phyloP scores from a whole-genome alignment of 2,888 invertebrate genomes.

The Macrophya annulata region DNA sequence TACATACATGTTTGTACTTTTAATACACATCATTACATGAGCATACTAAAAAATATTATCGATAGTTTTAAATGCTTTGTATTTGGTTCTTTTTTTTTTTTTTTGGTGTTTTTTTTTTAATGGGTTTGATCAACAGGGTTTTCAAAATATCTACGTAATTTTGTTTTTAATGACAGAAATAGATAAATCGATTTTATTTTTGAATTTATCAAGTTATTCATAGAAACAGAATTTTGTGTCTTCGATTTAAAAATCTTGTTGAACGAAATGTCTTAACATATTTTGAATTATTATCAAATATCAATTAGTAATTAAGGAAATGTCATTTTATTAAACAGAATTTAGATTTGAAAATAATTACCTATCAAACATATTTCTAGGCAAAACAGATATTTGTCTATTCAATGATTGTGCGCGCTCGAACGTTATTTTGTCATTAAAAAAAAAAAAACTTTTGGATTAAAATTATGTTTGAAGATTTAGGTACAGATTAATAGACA shows the following conservation, averaged over 20 bases:
- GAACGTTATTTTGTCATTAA: not conserved
- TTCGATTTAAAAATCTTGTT: constrained; percentile 30
- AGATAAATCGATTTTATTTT: not conserved
- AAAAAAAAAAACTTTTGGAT: not conserved
- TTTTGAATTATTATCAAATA: not conserved
- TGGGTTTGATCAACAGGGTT: constrained; percentile 30
- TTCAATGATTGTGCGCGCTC: not conserved
- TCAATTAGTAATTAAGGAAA: not conserved
- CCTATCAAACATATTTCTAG: not conserved
- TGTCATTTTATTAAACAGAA: not conserved
- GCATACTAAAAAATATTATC: not conserved
- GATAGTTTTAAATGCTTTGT: not conserved
- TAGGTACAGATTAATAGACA: not conserved
- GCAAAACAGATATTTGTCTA: not conserved
- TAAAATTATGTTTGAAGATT: constrained; percentile 19
- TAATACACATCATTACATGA: not conserved
- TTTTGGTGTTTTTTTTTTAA: not conserved
- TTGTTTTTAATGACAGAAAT: constrained; percentile 17
- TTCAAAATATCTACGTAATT: constrained; percentile 17
- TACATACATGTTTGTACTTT: not conserved
- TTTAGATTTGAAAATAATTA: not conserved
- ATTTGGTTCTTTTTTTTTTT: not conserved
- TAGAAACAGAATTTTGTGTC: constrained; percentile 38
- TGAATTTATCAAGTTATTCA: not conserved
- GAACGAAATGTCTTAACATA: not conserved